Percentiles rank a stretch among this genome's conserved stretches.
Evolutionary conservation across 1,140 invertebrate species (phyloP).

Genomic region (Aphis gossypii): DNA sequence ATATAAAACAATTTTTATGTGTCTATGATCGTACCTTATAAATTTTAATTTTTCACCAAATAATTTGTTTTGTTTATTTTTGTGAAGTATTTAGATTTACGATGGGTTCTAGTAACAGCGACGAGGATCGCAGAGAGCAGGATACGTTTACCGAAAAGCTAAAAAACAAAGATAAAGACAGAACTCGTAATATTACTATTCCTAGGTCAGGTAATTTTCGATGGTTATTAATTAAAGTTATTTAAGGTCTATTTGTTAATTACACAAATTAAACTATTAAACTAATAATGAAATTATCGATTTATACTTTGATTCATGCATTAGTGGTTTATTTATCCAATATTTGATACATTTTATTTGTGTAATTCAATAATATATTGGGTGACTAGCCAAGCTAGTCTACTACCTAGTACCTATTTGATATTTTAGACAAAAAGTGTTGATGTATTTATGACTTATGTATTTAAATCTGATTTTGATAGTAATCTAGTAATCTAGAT

Average conservation of each 20-base stretch:
- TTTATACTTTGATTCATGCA: not conserved
- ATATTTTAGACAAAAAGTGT: too few relatives aligned
- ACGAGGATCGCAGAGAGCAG: constrained; percentile 70
- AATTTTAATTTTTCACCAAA: not conserved
- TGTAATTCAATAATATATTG: not conserved
- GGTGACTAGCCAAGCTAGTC: too few relatives aligned
- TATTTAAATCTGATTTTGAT: not conserved
- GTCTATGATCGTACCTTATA: not conserved
- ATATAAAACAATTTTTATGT: too few relatives aligned
- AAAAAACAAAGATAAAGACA: constrained; percentile 88
- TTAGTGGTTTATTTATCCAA: not conserved
- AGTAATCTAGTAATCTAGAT: not conserved
- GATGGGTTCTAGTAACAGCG: constrained; percentile 60
- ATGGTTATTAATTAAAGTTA: not conserved
- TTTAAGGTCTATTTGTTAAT: not conserved
- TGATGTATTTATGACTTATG: not conserved
- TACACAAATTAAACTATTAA: not conserved
- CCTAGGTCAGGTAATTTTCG: constrained; percentile 65
- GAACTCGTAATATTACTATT: constrained; percentile 80
- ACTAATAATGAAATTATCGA: not conserved
- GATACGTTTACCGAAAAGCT: constrained; percentile 93
- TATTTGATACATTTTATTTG: not conserved
- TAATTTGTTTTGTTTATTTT: not conserved
- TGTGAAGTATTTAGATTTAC: not conserved
- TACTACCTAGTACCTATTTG: too few relatives aligned